phyloP scores from a whole-genome alignment of 2,888 invertebrate species.

The Mimas tiliae region DNA sequence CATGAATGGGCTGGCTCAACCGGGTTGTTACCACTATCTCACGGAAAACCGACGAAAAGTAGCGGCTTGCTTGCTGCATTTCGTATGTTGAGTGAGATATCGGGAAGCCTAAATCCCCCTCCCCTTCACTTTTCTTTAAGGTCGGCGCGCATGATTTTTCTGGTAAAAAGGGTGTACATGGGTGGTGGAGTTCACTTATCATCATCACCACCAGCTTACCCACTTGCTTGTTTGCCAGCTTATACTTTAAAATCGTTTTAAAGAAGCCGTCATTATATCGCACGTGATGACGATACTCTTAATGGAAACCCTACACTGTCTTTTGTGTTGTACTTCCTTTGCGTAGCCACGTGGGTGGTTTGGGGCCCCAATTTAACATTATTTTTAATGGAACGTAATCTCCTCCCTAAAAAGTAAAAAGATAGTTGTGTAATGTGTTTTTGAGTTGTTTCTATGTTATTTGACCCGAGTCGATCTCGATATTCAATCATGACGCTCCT shows the following conservation, averaged over 20 bases:
- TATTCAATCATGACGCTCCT: conserved; percentile 46
- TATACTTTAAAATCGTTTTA: conserved; percentile 30
- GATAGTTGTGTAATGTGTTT: conserved; percentile 41
- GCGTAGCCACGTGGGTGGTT: conserved; percentile 45
- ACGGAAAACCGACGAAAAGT: too few species aligned
- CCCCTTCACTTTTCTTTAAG: too few species aligned
- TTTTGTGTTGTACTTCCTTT: conserved; percentile 57
- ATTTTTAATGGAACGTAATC: conserved; percentile 18
- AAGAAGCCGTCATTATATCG: conserved; percentile 27
- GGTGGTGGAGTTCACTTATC: too few species aligned
- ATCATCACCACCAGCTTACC: too few species aligned
- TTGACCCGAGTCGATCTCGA: conserved; percentile 51
- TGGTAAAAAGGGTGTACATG: too few species aligned
- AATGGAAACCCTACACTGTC: conserved; percentile 50
- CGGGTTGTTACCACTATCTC: too few species aligned
- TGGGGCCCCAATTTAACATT: conserved; percentile 12
- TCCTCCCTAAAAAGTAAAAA: conserved; percentile 29
- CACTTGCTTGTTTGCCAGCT: too few species aligned
- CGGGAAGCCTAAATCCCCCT: too few species aligned
- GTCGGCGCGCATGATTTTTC: too few species aligned
- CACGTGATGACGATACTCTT: conserved; percentile 54
- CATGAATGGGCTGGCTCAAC: too few species aligned
- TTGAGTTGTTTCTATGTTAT: conserved; percentile 42
- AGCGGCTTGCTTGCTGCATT: too few species aligned
- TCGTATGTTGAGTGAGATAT: too few species aligned